Percentiles rank a stretch among this genome's conserved stretches.
phyloP scores from a whole-genome alignment of 2,888 invertebrate genomes.

The Sarcophaga rosellei region DNA sequence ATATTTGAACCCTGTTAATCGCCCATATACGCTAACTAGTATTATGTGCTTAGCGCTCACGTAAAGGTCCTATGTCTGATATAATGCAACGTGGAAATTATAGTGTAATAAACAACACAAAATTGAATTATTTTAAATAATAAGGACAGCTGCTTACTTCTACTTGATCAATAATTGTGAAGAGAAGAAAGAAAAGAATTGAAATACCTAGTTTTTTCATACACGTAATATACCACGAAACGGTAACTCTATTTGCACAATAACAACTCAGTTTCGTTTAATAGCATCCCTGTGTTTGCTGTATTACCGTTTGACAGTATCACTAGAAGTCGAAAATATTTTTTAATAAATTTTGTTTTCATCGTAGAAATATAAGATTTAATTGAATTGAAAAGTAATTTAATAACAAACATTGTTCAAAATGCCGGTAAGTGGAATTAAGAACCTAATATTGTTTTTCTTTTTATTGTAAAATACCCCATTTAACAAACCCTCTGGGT shows the following conservation, averaged over 20 bases:
- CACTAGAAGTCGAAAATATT: background rate
- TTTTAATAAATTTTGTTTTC: conserved; percentile 31
- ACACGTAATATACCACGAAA: background rate
- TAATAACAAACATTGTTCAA: conserved; percentile 7
- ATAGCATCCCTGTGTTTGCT: conserved; percentile 20
- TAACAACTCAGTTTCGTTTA: background rate
- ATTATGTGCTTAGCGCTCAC: too few relatives aligned
- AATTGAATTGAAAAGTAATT: conserved; percentile 2
- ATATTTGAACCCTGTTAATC: too few relatives aligned
- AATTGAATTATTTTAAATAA: too few relatives aligned
- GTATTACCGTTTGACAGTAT: conserved; percentile 36
- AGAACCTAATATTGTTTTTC: background rate
- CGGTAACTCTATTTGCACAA: background rate
- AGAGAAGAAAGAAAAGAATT: too few relatives aligned
- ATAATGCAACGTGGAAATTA: too few relatives aligned
- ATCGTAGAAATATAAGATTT: conserved; percentile 31
- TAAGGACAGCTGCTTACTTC: too few relatives aligned
- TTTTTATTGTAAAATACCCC: background rate
- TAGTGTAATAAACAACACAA: too few relatives aligned
- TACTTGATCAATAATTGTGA: too few relatives aligned
- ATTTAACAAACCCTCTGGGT: conserved; percentile 10
- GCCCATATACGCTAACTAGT: too few relatives aligned
- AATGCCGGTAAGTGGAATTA: conserved; percentile 58
- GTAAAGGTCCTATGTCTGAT: too few relatives aligned
- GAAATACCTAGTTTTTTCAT: too few relatives aligned